Percentiles rank a stretch among this genome's conserved stretches.
These are phyloP conservation scores for Phyllotis vaccarum DNA, from an alignment of 2,797 vertebrate species.

Conservation along the genomic window DNA sequence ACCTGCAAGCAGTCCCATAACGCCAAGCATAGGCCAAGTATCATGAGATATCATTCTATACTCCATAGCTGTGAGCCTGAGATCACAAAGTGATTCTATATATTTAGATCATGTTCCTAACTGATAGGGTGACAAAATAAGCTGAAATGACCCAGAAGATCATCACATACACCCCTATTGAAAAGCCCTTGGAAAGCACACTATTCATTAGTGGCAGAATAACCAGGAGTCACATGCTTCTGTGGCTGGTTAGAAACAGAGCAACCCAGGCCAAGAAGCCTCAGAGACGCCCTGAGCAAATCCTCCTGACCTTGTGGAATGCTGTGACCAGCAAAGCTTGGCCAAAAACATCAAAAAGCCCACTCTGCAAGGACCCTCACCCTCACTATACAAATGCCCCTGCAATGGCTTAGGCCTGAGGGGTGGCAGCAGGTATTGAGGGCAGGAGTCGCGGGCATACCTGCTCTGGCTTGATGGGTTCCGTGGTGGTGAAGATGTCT, in stretches of 20 bases:
- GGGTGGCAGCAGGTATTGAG: accelerated
- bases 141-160: neutral
- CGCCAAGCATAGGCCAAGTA: neutral
- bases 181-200: conserved; percentile 18
- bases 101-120: neutral
- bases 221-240: neutral
- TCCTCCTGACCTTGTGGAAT: neutral
- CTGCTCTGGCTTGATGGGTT: conserved; percentile 95
- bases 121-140: conserved; percentile 9
- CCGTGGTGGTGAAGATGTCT: conserved; percentile 95
- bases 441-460: conserved; percentile 85
- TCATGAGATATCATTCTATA: neutral
- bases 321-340: neutral
- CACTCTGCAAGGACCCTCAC: neutral
- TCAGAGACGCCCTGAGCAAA: neutral
- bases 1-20: neutral
- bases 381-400: neutral
- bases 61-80: neutral
- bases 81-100: too few relatives aligned
- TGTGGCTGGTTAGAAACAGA: neutral
- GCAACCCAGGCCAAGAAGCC: neutral
- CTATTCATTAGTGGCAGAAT: neutral
- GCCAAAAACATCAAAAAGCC: neutral
- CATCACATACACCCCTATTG: too few relatives aligned
- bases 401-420: neutral